These are phyloP conservation scores for Aricia agestis DNA, from an alignment of 1,140 invertebrate genomes.

Conservation along the genomic window DNA sequence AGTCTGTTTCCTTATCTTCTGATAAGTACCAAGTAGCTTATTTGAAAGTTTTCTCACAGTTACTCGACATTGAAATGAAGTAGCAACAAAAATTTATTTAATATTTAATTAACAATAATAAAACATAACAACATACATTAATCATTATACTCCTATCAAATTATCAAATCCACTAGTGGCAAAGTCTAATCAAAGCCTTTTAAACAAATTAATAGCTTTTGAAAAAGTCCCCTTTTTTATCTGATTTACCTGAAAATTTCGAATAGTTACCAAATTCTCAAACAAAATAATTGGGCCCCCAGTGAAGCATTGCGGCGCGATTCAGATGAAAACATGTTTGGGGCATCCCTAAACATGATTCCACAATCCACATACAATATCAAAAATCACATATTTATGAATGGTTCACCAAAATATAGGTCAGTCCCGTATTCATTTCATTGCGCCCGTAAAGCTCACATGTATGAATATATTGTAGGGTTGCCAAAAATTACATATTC, in stretches of 20 bases:
- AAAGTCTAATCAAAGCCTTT: no score
- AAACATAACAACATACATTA: no score
- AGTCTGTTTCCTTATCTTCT: no score
- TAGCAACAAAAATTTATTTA: no score
- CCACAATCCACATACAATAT: slow-evolving; percentile 24
- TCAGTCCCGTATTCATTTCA: slow-evolving; percentile 39
- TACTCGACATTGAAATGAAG: no score
- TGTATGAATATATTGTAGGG: slow-evolving; percentile 32
- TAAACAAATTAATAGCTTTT: no score
- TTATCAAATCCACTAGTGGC: no score
- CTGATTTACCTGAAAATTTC: not conserved
- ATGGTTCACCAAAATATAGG: slow-evolving; percentile 36
- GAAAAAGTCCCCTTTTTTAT: no score
- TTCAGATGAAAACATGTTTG: not conserved
- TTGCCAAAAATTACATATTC: not conserved
- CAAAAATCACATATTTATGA: slow-evolving; percentile 35
- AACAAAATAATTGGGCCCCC: not conserved
- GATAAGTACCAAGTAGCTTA: no score
- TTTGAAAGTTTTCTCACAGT: no score
- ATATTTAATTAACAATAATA: no score
- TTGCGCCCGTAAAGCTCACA: slow-evolving; percentile 34
- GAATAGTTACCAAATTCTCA: not conserved
- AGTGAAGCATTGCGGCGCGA: not conserved
- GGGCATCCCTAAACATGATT: not conserved
- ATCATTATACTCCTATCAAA: no score